Percentiles rank a stretch among this genome's conserved stretches.
phyloP scores from a whole-genome alignment of 2,797 vertebrate species.

The Lindbergichthys nudifrons region DNA sequence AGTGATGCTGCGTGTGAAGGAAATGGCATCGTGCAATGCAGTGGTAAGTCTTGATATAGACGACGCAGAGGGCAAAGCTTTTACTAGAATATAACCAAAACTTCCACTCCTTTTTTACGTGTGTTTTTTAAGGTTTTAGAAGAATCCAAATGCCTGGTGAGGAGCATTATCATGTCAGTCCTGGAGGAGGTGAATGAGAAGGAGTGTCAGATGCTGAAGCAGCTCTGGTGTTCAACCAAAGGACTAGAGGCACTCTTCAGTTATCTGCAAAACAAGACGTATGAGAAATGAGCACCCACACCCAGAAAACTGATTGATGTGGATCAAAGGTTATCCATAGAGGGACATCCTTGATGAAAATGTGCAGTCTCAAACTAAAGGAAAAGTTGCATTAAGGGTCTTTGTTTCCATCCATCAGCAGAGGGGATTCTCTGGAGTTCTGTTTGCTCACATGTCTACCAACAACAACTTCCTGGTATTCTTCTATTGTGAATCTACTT shows the following conservation, averaged over 20 bases:
- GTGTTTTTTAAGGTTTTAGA: conserved; percentile 89
- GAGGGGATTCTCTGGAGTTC: conserved; percentile 25
- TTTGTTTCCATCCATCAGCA: conserved; percentile 41
- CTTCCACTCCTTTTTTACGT: conserved; percentile 38
- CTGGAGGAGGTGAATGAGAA: conserved; percentile 96
- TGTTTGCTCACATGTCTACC: conserved; percentile 25
- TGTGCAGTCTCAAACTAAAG: conserved; percentile 28
- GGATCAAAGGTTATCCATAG: too few relatives aligned
- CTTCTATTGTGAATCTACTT: conserved; percentile 34
- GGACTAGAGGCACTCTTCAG: conserved; percentile 96
- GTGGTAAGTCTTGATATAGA: conserved; percentile 86
- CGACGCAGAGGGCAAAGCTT: background rate
- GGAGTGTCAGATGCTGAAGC: conserved; percentile 96
- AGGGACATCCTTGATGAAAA: too few relatives aligned
- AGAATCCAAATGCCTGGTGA: conserved; percentile 94
- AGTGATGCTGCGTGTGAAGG: conserved; percentile 96
- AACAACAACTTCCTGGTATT: conserved; percentile 25
- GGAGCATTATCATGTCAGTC: conserved; percentile 92
- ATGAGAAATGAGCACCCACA: conserved; percentile 86
- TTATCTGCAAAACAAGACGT: conserved; percentile 94
- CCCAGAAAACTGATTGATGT: background rate
- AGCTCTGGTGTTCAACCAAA: conserved; percentile 97
- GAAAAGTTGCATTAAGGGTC: conserved; percentile 4
- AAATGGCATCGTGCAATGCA: conserved; percentile 96
- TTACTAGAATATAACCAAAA: conserved; percentile 1